These are phyloP conservation scores for Endomychus coccineus DNA, from an alignment of 2,888 invertebrate genomes.

Conservation along the genomic window DNA sequence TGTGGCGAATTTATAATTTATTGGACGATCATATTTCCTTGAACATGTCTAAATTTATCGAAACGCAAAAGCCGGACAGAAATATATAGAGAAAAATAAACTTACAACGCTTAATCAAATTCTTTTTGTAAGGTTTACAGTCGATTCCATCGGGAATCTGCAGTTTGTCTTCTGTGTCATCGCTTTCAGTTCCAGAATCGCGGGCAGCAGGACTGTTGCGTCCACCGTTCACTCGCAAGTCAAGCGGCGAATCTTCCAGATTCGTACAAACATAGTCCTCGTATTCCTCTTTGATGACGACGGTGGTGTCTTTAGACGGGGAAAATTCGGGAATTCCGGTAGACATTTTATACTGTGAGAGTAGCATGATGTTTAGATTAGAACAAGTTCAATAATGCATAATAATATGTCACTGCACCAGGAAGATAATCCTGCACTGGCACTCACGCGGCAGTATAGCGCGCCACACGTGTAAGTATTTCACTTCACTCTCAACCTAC, in stretches of 20 bases:
- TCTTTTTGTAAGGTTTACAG: constrained; percentile 76
- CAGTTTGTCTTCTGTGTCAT: constrained; percentile 61
- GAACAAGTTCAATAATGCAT: too few relatives aligned
- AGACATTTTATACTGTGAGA: constrained; percentile 26
- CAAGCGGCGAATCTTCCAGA: constrained; percentile 53
- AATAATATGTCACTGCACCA: not conserved
- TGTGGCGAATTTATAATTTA: too few relatives aligned
- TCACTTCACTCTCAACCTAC: constrained; percentile 14
- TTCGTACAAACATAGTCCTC: constrained; percentile 24
- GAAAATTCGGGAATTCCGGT: constrained; percentile 23
- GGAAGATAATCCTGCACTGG: constrained; percentile 12
- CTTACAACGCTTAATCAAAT: constrained; percentile 92
- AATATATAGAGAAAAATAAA: too few relatives aligned
- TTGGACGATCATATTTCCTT: too few relatives aligned
- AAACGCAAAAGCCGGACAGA: too few relatives aligned
- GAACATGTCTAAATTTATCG: too few relatives aligned
- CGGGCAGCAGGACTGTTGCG: constrained; percentile 42
- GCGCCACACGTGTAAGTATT: constrained; percentile 5
- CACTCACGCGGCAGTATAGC: too few relatives aligned
- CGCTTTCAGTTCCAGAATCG: constrained; percentile 72
- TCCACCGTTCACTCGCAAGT: constrained; percentile 61
- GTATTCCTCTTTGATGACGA: constrained; percentile 31
- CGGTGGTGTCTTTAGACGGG: constrained; percentile 21
- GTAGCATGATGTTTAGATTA: constrained; percentile 13
- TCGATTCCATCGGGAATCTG: constrained; percentile 50